Evolutionary conservation across 1,140 invertebrate species (phyloP), one percentile per base, ranked within the genome.

Genomic region (Brachystomella parvula): DNA sequence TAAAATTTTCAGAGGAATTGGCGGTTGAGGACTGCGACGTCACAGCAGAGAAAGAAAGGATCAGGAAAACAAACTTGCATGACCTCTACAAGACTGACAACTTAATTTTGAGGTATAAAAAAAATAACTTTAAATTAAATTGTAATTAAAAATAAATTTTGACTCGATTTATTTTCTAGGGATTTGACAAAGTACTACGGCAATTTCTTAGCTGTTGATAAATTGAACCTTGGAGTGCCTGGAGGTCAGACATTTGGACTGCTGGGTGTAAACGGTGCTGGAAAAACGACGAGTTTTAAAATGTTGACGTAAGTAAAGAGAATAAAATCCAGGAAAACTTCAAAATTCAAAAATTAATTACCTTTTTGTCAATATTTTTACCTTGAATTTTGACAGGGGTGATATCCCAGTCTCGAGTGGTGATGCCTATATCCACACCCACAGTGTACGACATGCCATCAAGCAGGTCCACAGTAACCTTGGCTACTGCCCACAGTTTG

Each of bases 341-440:
- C 6, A 44, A 44, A 9, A 44, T 19, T 44, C 19, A 6, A 44
- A 44, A 19, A n/a, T n/a, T n/a, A n/a, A n/a, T n/a, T n/a, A n/a
- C n/a, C n/a, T n/a, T n/a, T n/a, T n/a, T n/a, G n/a, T n/a, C n/a
- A 44, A 9, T 44, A 44, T 44, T 44, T 9, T 44, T 9, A 74
- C 92, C 93, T 88, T 77, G 93, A 64, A 94, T 91, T n/a, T n/a
- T n/a, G n/a, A n/a, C n/a, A n/a, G n/a, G 1, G 93, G 93, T 19
- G 89, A 90, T 75, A 80, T 85, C 47, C 71, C 71, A 57, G 77
- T 86, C 12, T 83, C 86, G 17, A 76, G 76, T 31, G 89, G 89
- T n/a, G 78, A 81, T 74, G 84, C 85, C 60, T 80, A 72, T 72
- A 74, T 86, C 1, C 77, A 80, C 69, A 76, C 78, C 9, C 77